Evolutionary conservation across 2,113 vertebrate species (phyloP), one percentile per base, ranked within the genome.

Genomic region (Gobio gobio): DNA sequence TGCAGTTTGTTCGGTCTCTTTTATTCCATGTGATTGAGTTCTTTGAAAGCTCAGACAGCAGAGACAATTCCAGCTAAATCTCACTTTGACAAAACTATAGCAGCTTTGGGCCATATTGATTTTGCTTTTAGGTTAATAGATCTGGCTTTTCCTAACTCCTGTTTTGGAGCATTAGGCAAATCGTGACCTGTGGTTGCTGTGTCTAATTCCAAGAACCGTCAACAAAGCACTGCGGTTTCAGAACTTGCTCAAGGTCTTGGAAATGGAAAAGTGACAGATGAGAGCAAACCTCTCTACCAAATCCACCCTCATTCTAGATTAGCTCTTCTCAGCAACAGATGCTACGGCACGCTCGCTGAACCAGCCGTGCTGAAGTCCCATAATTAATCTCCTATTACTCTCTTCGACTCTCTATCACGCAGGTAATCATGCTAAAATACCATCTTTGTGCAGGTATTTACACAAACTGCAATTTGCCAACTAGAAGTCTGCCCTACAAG

Each of bases 381-480:
- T 92, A 94, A 94, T 94, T 91, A 94, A 93, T 93, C 91, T 90
- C 90, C 91, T 89, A 92, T 93, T 94, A 92, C 92, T 93, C 90
- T 88, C 87, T 85, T 81, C 68, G 85, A 86, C 87, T 87, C 89
- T 90, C 91, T 87, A 92, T 93, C 91, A 92, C 45, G 80, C 36
- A 49, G 89, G 92, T 88, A 89, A 92, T 88, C 84, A 76, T 14
- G 51, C 54, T 75, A 75, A 83, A 83, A 88, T 74, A 59, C 72
- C 84, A 86, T 83, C 24, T 47, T 58, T 36, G 72, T 76, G 64
- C 43, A 61, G 84, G 77, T 58, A 81, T 72, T 70, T 81, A 61
- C 66, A 54, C 58, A 73, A 85, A 40, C 80, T 66, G 58, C 72
- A 29, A 6, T 66, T 68, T 3, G 10, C 40, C 61, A 33, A 6